Evolutionary conservation across 2,113 vertebrate genomes (phyloP).

Genomic region (Meriones unguiculatus): DNA sequence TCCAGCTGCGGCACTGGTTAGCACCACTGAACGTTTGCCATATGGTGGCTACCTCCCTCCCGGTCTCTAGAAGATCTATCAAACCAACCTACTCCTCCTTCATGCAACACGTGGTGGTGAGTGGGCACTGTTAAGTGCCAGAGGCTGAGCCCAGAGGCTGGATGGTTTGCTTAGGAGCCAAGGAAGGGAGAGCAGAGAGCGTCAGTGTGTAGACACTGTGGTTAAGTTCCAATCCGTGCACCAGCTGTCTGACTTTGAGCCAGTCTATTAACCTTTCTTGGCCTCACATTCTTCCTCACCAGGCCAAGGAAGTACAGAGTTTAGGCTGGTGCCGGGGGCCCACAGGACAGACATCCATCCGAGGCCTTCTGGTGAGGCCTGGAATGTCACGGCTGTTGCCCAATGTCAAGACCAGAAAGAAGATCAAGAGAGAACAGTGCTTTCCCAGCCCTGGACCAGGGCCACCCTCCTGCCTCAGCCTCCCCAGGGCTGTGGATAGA

Average conservation of each 20-base stretch:
- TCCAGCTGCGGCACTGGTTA: too few relatives aligned
- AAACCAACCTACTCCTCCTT: background rate
- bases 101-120: background rate
- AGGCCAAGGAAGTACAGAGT: background rate
- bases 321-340: background rate
- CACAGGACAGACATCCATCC: background rate
- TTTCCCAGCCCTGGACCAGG: background rate
- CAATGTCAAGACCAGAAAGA: background rate
- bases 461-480: background rate
- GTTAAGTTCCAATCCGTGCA: background rate
- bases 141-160: background rate
- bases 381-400: background rate
- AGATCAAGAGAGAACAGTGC: background rate
- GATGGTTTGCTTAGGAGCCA: background rate
- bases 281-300: background rate
- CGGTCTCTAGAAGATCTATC: background rate
- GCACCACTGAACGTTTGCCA: background rate
- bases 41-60: background rate
- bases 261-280: background rate
- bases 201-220: background rate
- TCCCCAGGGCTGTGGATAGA: background rate
- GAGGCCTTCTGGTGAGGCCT: background rate
- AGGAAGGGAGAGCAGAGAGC: background rate
- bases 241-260: background rate
- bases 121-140: background rate